Conservation (phyloP, 2,113 vertebrate genomes). For the Gymnogyps californianus region DNA sequence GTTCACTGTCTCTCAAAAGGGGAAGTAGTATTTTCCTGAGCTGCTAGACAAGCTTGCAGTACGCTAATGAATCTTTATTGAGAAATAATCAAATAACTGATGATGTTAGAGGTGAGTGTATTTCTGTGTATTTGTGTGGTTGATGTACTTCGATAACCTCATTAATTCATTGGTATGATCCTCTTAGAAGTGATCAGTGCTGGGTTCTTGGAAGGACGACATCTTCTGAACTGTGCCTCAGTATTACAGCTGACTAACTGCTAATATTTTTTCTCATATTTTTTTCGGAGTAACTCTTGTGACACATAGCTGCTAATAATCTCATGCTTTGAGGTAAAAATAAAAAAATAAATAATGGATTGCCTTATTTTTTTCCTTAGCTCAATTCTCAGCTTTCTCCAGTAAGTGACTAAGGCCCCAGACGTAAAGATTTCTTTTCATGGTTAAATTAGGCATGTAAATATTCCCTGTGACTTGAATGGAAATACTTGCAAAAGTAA, state of each 20-base stretch:
- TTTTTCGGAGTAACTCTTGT: not conserved
- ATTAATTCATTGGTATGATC: not conserved
- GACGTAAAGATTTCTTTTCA: not conserved
- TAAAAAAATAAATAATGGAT: not conserved
- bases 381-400: not conserved
- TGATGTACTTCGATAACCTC: not conserved
- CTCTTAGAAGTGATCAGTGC: not conserved
- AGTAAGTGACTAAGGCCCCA: not conserved
- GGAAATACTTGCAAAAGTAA: not conserved
- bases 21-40: not conserved
- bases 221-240: not conserved
- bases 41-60: not conserved
- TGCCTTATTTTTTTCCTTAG: not conserved
- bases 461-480: not conserved
- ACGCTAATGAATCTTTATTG: not conserved
- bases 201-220: not conserved
- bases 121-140: not conserved
- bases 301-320: not conserved
- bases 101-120: not conserved
- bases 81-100: not conserved
- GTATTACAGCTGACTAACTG: not conserved
- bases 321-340: not conserved
- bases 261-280: not conserved
- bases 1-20: not conserved
- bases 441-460: not conserved